phyloP scores from a whole-genome alignment of 2,113 vertebrate genomes.

The Channa argus region DNA sequence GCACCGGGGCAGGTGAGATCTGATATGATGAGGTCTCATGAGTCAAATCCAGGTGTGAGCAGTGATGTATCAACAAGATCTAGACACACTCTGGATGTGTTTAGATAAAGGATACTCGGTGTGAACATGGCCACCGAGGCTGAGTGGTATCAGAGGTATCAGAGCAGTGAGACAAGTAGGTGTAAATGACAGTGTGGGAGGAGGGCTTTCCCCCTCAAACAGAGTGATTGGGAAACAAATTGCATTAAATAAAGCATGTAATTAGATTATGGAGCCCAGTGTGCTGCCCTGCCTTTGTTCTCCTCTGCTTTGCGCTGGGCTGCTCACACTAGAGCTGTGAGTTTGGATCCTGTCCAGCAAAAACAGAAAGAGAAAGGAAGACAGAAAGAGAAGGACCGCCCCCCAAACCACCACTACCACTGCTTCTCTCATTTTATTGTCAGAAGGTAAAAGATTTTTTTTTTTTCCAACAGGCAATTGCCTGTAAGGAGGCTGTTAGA shows the following conservation, averaged over 20 bases:
- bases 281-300: slow-evolving; percentile 67
- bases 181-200: slow-evolving; percentile 86
- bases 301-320: slow-evolving; percentile 54
- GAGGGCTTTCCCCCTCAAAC: slow-evolving; percentile 88
- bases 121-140: not conserved
- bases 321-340: slow-evolving; percentile 73
- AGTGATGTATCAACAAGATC: not conserved
- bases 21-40: not conserved
- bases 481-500: slow-evolving; percentile 1
- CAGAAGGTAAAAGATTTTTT: slow-evolving; percentile 49
- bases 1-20: not conserved
- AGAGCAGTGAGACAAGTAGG: slow-evolving; percentile 85
- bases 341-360: slow-evolving; percentile 59
- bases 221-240: slow-evolving; percentile 99
- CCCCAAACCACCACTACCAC: not conserved
- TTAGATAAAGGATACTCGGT: not conserved
- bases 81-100: not conserved
- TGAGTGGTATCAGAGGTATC: slow-evolving; percentile 41
- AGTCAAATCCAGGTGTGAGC: not conserved
- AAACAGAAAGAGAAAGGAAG: slow-evolving; percentile 26
- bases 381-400: slow-evolving; percentile 20
- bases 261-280: slow-evolving; percentile 94
- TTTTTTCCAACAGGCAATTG: no score
- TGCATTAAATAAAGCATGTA: slow-evolving; percentile 98
- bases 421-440: slow-evolving; percentile 37